Conservation (phyloP, 2,113 vertebrate genomes). For the Dipodomys spectabilis region DNA sequence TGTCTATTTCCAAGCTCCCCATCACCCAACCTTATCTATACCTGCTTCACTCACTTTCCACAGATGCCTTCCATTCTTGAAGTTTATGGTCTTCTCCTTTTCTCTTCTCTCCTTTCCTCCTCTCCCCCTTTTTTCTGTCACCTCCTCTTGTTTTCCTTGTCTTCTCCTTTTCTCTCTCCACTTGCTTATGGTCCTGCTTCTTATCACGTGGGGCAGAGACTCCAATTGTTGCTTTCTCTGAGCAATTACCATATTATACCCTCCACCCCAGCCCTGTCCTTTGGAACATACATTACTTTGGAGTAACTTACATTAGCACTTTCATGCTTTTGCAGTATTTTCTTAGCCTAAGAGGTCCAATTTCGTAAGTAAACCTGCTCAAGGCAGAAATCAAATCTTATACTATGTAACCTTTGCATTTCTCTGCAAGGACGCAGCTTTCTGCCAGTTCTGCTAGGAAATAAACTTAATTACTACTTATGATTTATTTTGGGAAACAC, state of each 20-base stretch:
- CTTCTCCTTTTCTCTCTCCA: not conserved
- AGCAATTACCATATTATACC: not conserved
- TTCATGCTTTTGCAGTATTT: not conserved
- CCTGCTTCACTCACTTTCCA: not conserved
- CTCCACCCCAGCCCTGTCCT: not conserved
- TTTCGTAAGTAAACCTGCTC: not conserved
- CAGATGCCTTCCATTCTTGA: not conserved
- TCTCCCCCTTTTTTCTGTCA: too few relatives aligned
- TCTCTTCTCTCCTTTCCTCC: too few relatives aligned
- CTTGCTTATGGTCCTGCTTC: not conserved
- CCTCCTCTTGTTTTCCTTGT: not conserved
- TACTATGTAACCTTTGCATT: not conserved
- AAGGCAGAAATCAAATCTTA: not conserved
- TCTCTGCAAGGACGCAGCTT: not conserved
- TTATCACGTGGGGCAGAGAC: not conserved
- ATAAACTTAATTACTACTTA: not conserved
- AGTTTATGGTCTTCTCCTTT: not conserved
- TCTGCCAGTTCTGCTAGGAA: conserved; percentile 10
- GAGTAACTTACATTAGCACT: not conserved
- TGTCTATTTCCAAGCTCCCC: not conserved
- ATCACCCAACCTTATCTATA: not conserved
- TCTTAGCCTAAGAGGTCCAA: not conserved
- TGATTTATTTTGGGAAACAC: too few relatives aligned
- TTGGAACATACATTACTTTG: not conserved
- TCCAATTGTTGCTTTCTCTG: not conserved